Conservation (phyloP, 2,113 vertebrate species). For the Entelurus aequoreus region DNA sequence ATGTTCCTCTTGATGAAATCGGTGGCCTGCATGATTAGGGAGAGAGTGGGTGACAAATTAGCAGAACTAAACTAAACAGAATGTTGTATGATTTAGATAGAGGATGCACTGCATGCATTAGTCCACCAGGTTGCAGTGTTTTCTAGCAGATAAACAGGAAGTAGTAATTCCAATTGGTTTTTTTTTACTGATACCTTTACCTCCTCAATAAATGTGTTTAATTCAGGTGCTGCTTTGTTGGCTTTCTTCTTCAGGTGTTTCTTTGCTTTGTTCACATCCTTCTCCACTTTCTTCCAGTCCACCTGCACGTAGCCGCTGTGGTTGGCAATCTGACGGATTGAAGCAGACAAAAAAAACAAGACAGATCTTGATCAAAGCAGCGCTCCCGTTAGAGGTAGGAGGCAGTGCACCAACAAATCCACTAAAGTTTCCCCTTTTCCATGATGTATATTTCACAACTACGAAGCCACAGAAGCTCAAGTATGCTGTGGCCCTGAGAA, state of each 20-base stretch:
- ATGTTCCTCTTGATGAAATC: conserved; percentile 98
- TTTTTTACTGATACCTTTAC: conserved; percentile 72
- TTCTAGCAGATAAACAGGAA: not conserved
- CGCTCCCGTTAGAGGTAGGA: too few relatives aligned
- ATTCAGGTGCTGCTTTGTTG: conserved; percentile 93
- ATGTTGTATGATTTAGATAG: too few relatives aligned
- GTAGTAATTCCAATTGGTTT: not conserved
- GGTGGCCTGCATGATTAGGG: conserved; percentile 76
- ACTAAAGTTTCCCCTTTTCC: too few relatives aligned
- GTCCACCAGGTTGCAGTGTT: conserved; percentile 45
- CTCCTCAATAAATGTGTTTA: conserved; percentile 94
- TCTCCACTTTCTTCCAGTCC: conserved; percentile 98
- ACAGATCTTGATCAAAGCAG: too few relatives aligned
- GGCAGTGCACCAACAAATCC: too few relatives aligned
- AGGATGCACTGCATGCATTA: conserved; percentile 1
- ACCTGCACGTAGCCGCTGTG: conserved; percentile 96
- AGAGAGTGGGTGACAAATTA: not conserved
- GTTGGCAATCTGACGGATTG: conserved; percentile 83
- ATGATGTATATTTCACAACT: too few relatives aligned
- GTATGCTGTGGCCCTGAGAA: too few relatives aligned
- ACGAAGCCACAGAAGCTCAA: too few relatives aligned
- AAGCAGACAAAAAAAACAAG: too few relatives aligned
- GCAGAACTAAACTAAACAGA: not conserved
- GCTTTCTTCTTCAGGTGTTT: conserved; percentile 93
- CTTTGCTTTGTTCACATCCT: conserved; percentile 97